Evolutionary conservation across 2,888 invertebrate species (phyloP), one percentile per base, ranked within the genome.

Genomic region (Cephus pygmeus): DNA sequence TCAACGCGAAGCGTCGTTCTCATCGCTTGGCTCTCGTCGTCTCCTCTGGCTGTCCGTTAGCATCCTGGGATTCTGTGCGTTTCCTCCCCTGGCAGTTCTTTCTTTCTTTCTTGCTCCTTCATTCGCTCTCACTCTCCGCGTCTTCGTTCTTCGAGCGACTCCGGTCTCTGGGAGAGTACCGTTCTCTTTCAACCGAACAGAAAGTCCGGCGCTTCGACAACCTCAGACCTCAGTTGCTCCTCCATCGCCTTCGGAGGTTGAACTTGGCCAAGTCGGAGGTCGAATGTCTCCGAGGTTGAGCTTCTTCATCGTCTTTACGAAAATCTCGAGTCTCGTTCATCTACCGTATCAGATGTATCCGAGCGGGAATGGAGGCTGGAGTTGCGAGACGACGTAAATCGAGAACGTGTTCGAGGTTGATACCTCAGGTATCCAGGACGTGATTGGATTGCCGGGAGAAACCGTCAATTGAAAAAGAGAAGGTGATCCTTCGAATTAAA

Each of bases 311-410:
- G 56, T 9, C 56, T 9, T 56, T 1, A 56, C 23, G 9, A 56
- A 9, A 56, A 56, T 9, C 56, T 23, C 56, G 56, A 56, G 56
- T 23, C 9, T 23, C 23, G 77, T 40, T 80, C 76, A 75, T 78
- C 77, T 23, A 68, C 75, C 81, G 79, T 77, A 75, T 80, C 77
- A 75, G 68, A 76, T 76, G 77, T 73, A 73, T 77, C 79, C 79
- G 78, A 79, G 79, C 80, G 80, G 79, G 75, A 83, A 83, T 81
- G 83, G 82, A 79, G 81, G 80, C 75, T 83, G 83, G 84, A 84
- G 81, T 76, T 84, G 84, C 79, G 85, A 85, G 75, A 85, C 85
- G 79, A 85, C 85, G 76, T 88, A 84, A 86, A 84, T 82, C 69
- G 34, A 34, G 71, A 31, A 31, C 71, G 71, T 56, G 56, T 56